phyloP scores from a whole-genome alignment of 1,140 invertebrate species.

The Aphaenogaster ashmeadi region DNA sequence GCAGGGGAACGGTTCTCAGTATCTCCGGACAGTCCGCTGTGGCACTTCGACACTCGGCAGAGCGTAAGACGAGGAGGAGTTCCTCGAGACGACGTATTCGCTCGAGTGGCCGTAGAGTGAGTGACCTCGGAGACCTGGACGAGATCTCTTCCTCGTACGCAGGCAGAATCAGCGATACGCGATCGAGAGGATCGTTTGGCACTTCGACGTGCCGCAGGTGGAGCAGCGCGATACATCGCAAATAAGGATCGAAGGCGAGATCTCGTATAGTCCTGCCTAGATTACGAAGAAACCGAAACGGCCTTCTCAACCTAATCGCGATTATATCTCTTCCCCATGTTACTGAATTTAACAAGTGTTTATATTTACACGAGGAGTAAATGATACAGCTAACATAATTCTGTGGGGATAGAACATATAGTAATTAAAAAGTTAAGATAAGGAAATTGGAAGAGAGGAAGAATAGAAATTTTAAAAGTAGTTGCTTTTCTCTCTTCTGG shows the following conservation, averaged over 20 bases:
- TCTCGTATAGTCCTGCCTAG: background rate
- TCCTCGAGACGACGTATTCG: constrained; percentile 68
- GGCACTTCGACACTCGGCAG: constrained; percentile 63
- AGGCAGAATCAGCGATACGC: constrained; percentile 79
- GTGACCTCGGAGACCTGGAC: constrained; percentile 81
- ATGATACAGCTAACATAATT: background rate
- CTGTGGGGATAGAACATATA: background rate
- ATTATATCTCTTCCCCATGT: background rate
- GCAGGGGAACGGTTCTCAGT: constrained; percentile 78
- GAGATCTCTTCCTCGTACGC: constrained; percentile 81
- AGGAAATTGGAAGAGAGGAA: background rate
- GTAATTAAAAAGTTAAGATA: background rate
- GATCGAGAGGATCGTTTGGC: constrained; percentile 64
- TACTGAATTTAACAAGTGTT: constrained; percentile 5
- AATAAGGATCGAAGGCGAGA: constrained; percentile 43
- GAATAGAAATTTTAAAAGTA: background rate
- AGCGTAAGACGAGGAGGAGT: constrained; percentile 69
- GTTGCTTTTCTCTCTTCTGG: background rate
- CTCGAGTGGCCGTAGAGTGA: constrained; percentile 78
- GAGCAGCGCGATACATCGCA: constrained; percentile 53
- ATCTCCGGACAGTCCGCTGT: constrained; percentile 66
- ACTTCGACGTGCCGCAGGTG: constrained; percentile 57
- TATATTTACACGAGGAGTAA: background rate
- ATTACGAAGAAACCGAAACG: background rate
- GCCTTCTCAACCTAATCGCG: background rate